Base-by-base conservation (phyloP, 2,888 invertebrate species). In the Bombylius major region DNA sequence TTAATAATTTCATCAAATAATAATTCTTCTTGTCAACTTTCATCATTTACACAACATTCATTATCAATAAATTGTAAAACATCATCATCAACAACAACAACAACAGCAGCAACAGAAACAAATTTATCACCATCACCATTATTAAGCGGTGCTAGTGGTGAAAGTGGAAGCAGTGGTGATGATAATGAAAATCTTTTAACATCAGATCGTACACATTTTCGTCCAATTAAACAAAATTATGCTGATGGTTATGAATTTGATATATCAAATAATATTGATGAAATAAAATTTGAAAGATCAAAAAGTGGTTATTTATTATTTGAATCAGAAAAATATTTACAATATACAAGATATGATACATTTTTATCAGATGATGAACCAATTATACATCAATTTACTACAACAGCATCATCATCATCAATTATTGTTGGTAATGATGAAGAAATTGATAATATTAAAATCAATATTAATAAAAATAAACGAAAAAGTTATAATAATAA, bases 151-250 rank as follows among this genome's bases (percentile, higher is more conserved):
- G 9, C 7, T 9, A 36, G 36, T 36, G 36, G 36, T 36, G 9
- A 9, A 6, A 36, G 36, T 36, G 36, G 7, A 36, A 36, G 7
- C 6, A 9, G 36, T 8, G 55, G 56, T 53, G 48, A 56, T 13
- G 66, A 66, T 39, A 67, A 67, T 49, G 88, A 88, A 67, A 87
- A 89, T 72, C 74, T 89, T 62, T 77, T 89, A 59, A 86, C 85
- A 23, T 86, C 90, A 8, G 79, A 83, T 61, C 82, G 83, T 61
- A 90, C 89, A 57, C 91, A 92, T 75, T 91, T 92, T 76, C 82
- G 84, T 62, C 90, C 91, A 14, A 90, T 91, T 64, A 80, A 82
- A 64, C 80, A 80, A 64, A 67, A 66, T 57, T 79, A 79, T 70
- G 81, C 78, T 39, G 87, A 88, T 72, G 88, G 88, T 52, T 82